phyloP scores from a whole-genome alignment of 2,797 vertebrate species.

The Sebastes hopkinsi region DNA sequence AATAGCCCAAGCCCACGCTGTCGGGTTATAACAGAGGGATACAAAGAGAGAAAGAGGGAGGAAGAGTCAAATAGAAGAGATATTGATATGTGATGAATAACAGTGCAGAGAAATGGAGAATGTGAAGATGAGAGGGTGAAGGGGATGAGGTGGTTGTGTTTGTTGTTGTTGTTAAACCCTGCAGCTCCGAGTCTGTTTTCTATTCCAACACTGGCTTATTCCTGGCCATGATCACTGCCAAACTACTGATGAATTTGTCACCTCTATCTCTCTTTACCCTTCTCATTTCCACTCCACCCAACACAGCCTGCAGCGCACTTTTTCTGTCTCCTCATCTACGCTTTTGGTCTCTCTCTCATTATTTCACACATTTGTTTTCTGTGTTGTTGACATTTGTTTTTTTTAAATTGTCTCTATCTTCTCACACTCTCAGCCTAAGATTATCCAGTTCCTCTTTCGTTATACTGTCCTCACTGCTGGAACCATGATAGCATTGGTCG shows the following conservation, averaged over 20 bases:
- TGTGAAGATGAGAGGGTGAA: neutral
- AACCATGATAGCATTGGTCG: neutral
- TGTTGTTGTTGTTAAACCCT: conserved; percentile 32
- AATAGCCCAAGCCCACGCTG: conserved; percentile 48
- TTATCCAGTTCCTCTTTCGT: neutral
- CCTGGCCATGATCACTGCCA: conserved; percentile 15
- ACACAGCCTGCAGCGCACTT: neutral
- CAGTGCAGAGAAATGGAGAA: conserved; percentile 8
- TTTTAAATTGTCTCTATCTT: neutral
- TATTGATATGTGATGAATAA: conserved; percentile 41
- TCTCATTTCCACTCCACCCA: conserved; percentile 29
- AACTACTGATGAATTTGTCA: conserved; percentile 47
- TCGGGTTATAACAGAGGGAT: conserved; percentile 22
- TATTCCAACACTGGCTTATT: conserved; percentile 29
- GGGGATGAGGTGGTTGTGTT: neutral
- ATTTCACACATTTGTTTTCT: neutral
- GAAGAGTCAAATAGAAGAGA: conserved; percentile 8
- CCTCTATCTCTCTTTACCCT: neutral
- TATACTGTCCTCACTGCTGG: neutral
- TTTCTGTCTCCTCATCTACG: neutral
- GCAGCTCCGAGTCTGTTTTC: conserved; percentile 20
- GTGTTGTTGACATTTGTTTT: neutral
- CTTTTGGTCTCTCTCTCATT: neutral
- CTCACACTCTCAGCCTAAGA: neutral
- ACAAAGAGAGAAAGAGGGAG: neutral